Percentiles rank a stretch among this genome's conserved stretches.
These are phyloP conservation scores for Nephrotoma flavescens DNA, from an alignment of 2,888 invertebrate genomes.

Conservation along the genomic window DNA sequence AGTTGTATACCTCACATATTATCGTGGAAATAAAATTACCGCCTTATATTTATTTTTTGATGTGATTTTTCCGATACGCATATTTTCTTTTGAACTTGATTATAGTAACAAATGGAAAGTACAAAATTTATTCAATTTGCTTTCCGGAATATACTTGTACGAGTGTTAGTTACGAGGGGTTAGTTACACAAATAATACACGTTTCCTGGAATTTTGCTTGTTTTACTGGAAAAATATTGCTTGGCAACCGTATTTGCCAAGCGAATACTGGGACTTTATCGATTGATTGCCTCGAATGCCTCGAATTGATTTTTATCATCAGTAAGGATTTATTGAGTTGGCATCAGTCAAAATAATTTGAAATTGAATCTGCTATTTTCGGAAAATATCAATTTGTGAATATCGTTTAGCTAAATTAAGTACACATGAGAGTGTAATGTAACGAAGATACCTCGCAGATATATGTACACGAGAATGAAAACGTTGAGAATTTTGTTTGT, in stretches of 20 bases:
- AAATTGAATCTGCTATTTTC: neutral
- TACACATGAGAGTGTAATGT: no score
- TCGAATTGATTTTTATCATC: neutral
- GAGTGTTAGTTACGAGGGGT: neutral
- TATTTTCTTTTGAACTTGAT: neutral
- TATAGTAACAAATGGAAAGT: neutral
- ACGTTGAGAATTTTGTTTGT: no score
- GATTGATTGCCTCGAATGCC: neutral
- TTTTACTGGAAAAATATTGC: neutral
- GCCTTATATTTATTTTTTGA: no score
- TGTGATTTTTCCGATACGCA: no score
- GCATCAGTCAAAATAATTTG: neutral
- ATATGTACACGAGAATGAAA: no score
- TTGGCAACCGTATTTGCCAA: neutral
- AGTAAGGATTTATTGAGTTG: neutral
- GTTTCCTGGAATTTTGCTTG: neutral
- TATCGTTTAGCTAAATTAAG: no score
- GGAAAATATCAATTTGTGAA: neutral
- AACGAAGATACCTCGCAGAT: no score
- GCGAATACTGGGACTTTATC: neutral
- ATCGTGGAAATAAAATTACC: no score
- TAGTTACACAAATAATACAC: neutral
- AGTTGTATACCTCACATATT: no score
- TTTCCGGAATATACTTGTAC: neutral
- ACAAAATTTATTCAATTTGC: neutral